A percentile compares a stretch with the other conserved stretches of the same genome.
Conservation (phyloP, 2,113 vertebrate genomes). For the Egretta garzetta region DNA sequence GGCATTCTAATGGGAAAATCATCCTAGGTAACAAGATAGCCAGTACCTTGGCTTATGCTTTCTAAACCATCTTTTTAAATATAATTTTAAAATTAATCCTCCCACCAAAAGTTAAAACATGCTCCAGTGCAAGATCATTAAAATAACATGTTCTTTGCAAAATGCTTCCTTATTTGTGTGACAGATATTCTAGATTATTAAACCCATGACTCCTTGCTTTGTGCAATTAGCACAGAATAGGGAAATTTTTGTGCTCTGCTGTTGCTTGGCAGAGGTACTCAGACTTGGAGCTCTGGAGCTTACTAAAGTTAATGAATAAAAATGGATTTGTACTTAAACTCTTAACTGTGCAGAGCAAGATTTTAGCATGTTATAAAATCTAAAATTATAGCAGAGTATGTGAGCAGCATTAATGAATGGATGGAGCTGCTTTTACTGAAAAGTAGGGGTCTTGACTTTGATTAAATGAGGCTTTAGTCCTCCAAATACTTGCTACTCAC, state of each 20-base stretch:
- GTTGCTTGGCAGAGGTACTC: not conserved
- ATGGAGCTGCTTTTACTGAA: not conserved
- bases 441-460: not conserved
- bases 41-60: not conserved
- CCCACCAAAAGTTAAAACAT: not conserved
- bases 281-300: not conserved
- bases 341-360: not conserved
- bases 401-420: not conserved
- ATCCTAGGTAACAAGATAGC: not conserved
- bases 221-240: not conserved
- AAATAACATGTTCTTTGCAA: not conserved
- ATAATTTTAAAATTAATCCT: not conserved
- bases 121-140: not conserved
- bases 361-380: slow-evolving; percentile 1
- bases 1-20: not conserved
- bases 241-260: not conserved
- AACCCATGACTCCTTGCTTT: not conserved
- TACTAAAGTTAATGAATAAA: slow-evolving; percentile 10
- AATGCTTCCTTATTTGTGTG: not conserved
- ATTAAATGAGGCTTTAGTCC: not conserved
- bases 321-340: slow-evolving; percentile 3
- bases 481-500: not conserved
- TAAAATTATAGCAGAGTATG: not conserved
- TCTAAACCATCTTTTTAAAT: not conserved
- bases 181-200: not conserved